These are phyloP conservation scores for Cyclopterus lumpus DNA, from an alignment of 2,797 vertebrate genomes.

Conservation along the genomic window DNA sequence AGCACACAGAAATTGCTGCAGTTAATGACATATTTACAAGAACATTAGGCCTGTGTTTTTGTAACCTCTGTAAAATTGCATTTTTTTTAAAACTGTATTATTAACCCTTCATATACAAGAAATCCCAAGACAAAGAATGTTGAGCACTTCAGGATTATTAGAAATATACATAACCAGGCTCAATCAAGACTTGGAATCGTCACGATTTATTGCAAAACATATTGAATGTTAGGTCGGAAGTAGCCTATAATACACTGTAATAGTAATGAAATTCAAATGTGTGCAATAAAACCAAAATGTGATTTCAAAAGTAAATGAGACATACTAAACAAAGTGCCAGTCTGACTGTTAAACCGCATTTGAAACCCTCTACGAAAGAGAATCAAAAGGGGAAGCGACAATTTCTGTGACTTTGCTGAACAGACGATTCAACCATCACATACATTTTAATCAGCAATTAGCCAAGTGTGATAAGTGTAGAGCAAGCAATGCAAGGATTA, in stretches of 20 bases:
- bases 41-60: constrained; percentile 26
- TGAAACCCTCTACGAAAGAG: neutral
- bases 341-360: neutral
- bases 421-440: too few relatives aligned
- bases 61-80: constrained; percentile 22
- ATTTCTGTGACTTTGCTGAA: neutral
- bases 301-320: neutral
- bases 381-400: neutral
- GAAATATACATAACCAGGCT: neutral
- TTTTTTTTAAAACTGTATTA: neutral
- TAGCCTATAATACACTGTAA: neutral
- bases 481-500: neutral
- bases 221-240: neutral
- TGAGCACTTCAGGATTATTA: neutral
- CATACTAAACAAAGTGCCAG: too few relatives aligned
- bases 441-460: neutral
- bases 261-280: neutral
- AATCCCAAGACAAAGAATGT: neutral
- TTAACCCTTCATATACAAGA: constrained; percentile 4
- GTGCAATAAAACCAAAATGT: neutral
- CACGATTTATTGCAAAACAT: neutral
- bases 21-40: constrained; percentile 49
- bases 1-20: constrained; percentile 42
- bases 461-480: neutral
- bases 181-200: neutral